Evolutionary conservation across 1,140 invertebrate species (phyloP).

Genomic region (Ooceraea biroi): DNA sequence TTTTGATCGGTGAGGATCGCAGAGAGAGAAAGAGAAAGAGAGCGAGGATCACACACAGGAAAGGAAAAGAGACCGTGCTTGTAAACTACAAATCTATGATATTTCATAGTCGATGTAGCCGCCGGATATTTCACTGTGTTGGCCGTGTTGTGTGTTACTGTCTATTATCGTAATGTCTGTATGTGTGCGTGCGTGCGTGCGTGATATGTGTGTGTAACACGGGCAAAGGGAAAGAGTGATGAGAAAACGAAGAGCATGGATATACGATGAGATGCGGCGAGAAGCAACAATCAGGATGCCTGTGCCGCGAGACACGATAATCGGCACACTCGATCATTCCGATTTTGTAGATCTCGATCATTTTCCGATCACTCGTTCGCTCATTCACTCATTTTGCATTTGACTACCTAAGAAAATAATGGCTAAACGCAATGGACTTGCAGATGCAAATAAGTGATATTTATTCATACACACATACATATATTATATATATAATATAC

Average conservation of each 20-base stretch:
- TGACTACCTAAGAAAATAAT: slow-evolving; percentile 64
- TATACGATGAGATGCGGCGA: background rate
- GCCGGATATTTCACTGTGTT: slow-evolving; percentile 35
- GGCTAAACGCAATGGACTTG: slow-evolving; percentile 75
- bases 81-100: slow-evolving; percentile 38
- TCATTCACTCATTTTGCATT: slow-evolving; percentile 73
- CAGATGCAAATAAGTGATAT: slow-evolving; percentile 72
- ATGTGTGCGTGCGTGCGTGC: background rate
- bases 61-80: slow-evolving; percentile 11
- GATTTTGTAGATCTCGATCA: slow-evolving; percentile 39
- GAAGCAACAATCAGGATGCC: background rate
- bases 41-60: background rate
- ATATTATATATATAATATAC: slow-evolving; percentile 68
- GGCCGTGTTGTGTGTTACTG: slow-evolving; percentile 55
- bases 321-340: slow-evolving; percentile 5
- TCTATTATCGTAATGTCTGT: slow-evolving; percentile 48
- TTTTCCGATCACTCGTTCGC: slow-evolving; percentile 62
- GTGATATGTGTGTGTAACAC: slow-evolving; percentile 2
- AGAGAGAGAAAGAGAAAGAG: slow-evolving; percentile 2
- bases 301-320: slow-evolving; percentile 23
- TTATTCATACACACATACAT: slow-evolving; percentile 60
- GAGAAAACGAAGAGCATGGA: background rate
- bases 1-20: slow-evolving; percentile 40
- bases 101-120: slow-evolving; percentile 56
- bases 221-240: background rate